Conservation (phyloP, 2,113 vertebrate genomes). For the Oxygymnocypris stewartii region DNA sequence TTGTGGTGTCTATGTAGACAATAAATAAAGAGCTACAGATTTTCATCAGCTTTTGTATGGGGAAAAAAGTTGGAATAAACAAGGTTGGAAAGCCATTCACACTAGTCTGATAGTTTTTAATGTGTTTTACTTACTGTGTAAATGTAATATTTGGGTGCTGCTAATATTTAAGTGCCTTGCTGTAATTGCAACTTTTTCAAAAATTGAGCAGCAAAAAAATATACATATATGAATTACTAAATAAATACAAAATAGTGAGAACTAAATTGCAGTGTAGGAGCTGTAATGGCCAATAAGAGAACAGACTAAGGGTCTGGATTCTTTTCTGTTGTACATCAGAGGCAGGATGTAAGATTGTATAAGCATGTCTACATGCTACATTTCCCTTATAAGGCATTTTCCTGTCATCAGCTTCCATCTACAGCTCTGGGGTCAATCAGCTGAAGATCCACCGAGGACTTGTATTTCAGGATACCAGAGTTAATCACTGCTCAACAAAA, state of each 20-base stretch:
- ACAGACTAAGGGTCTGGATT: background rate
- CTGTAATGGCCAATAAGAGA: background rate
- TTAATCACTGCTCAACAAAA: background rate
- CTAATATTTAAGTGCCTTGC: background rate
- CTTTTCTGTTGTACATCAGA: background rate
- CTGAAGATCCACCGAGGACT: slow-evolving; percentile 1
- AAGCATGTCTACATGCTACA: background rate
- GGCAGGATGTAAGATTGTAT: background rate
- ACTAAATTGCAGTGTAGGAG: background rate
- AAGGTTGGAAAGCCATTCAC: background rate
- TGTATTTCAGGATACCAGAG: background rate
- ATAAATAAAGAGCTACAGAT: background rate
- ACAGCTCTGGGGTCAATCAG: background rate
- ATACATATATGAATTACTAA: background rate
- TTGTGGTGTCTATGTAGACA: background rate
- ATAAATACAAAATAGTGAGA: background rate
- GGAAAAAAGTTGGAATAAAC: background rate
- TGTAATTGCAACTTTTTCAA: background rate
- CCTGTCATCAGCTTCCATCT: background rate
- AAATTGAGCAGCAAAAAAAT: background rate
- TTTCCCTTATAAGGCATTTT: slow-evolving; percentile 1
- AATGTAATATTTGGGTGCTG: too few species aligned
- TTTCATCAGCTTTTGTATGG: background rate
- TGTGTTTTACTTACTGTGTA: background rate
- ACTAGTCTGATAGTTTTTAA: background rate